Evolutionary conservation across 64 coral and sea anemone species (phyloP).

Genomic region (Stylophora pistillata): DNA sequence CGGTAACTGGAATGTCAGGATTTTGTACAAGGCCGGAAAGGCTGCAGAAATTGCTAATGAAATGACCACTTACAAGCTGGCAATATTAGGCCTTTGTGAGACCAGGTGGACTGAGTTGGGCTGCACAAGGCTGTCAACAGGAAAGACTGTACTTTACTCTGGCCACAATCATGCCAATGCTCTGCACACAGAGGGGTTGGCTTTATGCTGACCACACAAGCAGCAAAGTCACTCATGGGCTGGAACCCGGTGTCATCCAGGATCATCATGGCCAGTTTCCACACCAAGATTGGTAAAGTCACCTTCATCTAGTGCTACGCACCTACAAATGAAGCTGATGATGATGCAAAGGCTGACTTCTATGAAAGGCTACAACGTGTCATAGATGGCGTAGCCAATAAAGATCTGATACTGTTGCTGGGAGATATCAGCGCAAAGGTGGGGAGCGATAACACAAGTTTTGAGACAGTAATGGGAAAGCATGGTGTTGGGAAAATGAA

Average conservation of each 20-base stretch:
- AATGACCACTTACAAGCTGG: too few relatives aligned
- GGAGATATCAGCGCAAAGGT: too few relatives aligned
- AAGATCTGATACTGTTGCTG: too few relatives aligned
- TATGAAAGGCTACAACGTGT: background rate
- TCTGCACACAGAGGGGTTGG: slow-evolving; percentile 31
- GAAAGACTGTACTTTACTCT: background rate
- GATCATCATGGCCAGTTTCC: background rate
- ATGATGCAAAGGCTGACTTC: background rate
- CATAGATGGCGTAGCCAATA: too few relatives aligned
- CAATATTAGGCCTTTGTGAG: background rate
- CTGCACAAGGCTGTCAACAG: background rate
- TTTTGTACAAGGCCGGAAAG: background rate
- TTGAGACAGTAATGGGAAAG: too few relatives aligned
- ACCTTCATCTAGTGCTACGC: background rate
- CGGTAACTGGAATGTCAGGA: slow-evolving; percentile 23
- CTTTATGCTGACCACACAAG: background rate
- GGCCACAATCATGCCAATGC: background rate
- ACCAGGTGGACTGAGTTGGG: background rate
- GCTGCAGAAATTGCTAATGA: background rate
- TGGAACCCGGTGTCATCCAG: background rate
- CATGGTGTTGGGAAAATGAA: too few relatives aligned
- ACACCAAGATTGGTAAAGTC: background rate
- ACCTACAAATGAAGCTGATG: background rate
- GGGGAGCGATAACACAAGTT: too few relatives aligned
- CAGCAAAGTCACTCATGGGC: background rate